phyloP scores from a whole-genome alignment of 2,888 invertebrate species.

The Psylliodes chrysocephalus region DNA sequence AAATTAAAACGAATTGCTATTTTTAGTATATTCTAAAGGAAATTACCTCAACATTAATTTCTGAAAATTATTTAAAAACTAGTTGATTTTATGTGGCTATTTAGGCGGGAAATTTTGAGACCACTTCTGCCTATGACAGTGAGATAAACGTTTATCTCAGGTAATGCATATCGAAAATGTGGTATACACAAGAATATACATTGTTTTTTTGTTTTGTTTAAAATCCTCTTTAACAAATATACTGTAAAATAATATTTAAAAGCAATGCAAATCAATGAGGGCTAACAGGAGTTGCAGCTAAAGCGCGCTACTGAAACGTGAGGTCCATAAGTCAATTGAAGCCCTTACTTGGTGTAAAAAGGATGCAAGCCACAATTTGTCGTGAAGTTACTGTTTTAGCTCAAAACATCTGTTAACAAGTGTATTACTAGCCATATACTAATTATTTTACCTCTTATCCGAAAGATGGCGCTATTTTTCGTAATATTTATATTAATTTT shows the following conservation, averaged over 20 bases:
- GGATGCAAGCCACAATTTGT: too few species aligned
- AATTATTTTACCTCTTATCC: too few species aligned
- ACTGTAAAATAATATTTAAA: constrained; percentile 36
- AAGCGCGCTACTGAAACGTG: too few species aligned
- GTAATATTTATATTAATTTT: too few species aligned
- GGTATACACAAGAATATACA: constrained; percentile 32
- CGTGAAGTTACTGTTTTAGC: too few species aligned
- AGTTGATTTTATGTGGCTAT: not conserved
- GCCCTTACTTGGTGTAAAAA: too few species aligned
- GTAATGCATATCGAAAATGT: constrained; percentile 45
- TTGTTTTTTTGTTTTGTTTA: constrained; percentile 24
- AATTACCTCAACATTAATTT: not conserved
- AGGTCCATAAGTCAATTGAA: too few species aligned
- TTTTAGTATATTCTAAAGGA: not conserved
- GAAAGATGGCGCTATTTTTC: too few species aligned
- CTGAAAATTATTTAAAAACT: not conserved
- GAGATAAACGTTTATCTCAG: constrained; percentile 41
- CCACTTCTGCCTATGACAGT: not conserved
- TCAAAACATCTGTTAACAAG: too few species aligned
- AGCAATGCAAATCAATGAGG: constrained; percentile 31
- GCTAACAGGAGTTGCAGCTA: too few species aligned
- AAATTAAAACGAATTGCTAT: not conserved
- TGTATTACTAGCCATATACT: too few species aligned
- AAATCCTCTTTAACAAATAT: constrained; percentile 50
- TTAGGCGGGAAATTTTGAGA: not conserved